phyloP scores from a whole-genome alignment of 2,888 invertebrate genomes.

The Zhengitettix transpicula region DNA sequence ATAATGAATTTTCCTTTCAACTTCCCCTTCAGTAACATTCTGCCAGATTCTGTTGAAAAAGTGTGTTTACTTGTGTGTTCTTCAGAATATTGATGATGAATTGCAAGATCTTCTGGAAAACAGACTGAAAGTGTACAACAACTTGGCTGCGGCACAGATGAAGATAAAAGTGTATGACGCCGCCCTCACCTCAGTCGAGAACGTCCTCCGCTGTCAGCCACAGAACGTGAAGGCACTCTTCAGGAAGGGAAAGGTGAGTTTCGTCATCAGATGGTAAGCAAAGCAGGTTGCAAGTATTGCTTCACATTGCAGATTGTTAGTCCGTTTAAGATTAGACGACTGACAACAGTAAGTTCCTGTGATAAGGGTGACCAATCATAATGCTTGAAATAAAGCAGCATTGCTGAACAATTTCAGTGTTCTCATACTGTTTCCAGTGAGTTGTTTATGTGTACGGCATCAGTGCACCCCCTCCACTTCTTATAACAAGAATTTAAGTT shows the following conservation, averaged over 20 bases:
- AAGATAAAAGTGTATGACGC: constrained; percentile 74
- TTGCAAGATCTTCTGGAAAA: constrained; percentile 56
- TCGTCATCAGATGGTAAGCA: no score
- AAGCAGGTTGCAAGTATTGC: no score
- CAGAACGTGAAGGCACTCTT: constrained; percentile 81
- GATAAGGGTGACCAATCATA: no score
- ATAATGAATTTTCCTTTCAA: not conserved
- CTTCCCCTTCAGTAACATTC: not conserved
- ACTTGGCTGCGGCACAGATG: constrained; percentile 82
- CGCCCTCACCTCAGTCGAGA: constrained; percentile 66
- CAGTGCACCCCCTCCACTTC: no score
- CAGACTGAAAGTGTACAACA: constrained; percentile 71
- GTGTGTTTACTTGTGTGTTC: not conserved
- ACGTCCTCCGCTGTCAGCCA: constrained; percentile 70
- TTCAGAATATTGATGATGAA: constrained; percentile 34
- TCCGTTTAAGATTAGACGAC: no score
- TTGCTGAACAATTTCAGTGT: no score
- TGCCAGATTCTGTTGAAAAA: not conserved
- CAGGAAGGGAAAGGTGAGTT: constrained; percentile 54
- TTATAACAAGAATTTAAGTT: no score
- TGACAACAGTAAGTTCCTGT: no score
- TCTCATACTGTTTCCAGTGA: no score
- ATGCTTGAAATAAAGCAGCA: no score
- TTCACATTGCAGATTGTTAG: no score
- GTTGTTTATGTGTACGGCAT: no score